Conservation (phyloP, 2,113 vertebrate species). For the Stictonetta naevosa region DNA sequence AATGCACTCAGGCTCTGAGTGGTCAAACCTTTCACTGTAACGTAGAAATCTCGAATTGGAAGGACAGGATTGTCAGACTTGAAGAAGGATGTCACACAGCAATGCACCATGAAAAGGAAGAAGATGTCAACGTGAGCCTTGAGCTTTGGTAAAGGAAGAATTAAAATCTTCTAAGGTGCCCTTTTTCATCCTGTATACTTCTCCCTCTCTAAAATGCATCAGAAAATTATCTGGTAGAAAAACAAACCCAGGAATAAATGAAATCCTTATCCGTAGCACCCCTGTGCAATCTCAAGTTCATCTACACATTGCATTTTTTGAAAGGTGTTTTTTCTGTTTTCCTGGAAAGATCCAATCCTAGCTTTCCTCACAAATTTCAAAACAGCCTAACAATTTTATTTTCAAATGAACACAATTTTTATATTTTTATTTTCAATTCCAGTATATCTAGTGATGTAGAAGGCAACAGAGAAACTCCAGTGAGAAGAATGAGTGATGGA, state of each 20-base stretch:
- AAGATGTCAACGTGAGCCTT: not conserved
- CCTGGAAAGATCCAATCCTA: not conserved
- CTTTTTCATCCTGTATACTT: not conserved
- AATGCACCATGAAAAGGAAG: not conserved
- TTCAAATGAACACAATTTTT: not conserved
- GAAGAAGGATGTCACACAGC: not conserved
- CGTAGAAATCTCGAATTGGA: not conserved
- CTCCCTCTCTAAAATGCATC: not conserved
- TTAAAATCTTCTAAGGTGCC: not conserved
- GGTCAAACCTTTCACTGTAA: not conserved
- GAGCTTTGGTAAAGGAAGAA: not conserved
- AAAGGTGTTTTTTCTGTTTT: not conserved
- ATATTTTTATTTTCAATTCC: not conserved
- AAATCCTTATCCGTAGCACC: not conserved
- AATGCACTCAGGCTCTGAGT: accelerated
- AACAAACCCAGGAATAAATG: not conserved
- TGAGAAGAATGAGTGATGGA: not conserved
- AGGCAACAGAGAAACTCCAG: not conserved
- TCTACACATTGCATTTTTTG: not conserved
- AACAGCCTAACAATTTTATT: not conserved
- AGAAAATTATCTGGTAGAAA: not conserved
- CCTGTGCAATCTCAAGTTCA: not conserved
- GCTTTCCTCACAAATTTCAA: not conserved
- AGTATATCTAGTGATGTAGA: not conserved
- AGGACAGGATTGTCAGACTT: not conserved